Conservation (phyloP, 2,113 vertebrate species). For the Tapirus terrestris region DNA sequence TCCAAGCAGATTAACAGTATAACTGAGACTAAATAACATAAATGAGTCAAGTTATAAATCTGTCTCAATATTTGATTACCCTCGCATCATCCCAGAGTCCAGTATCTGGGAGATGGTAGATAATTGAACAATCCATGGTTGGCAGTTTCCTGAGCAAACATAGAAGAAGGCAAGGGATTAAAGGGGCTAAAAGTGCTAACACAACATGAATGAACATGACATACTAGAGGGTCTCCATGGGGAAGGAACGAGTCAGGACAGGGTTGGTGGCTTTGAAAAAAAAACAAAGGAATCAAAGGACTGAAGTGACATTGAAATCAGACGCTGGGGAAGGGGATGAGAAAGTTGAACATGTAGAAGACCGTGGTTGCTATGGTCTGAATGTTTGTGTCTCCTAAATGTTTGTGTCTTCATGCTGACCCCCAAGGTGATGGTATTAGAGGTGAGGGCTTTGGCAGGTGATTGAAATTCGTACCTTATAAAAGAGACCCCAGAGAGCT, state of each 20-base stretch:
- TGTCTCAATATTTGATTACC: neutral
- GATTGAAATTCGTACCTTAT: neutral
- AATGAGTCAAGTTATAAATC: neutral
- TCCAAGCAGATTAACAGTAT: neutral
- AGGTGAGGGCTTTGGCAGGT: neutral
- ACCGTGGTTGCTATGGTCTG: neutral
- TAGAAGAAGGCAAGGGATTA: neutral
- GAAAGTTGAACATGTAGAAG: neutral
- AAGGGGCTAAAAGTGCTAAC: neutral
- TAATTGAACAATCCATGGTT: too few species aligned
- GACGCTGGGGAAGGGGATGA: neutral
- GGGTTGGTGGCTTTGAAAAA: neutral
- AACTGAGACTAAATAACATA: neutral
- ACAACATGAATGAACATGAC: neutral
- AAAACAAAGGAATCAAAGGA: neutral
- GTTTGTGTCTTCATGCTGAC: neutral
- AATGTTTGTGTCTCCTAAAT: neutral
- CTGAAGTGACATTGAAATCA: neutral
- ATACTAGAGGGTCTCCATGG: neutral
- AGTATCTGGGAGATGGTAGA: neutral
- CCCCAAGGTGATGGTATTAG: neutral
- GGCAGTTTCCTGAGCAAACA: neutral
- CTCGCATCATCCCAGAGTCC: neutral
- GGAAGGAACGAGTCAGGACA: neutral
- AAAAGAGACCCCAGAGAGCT: neutral